Evolutionary conservation across 2,888 invertebrate species (phyloP).

Genomic region (Ganaspis brasiliensis): DNA sequence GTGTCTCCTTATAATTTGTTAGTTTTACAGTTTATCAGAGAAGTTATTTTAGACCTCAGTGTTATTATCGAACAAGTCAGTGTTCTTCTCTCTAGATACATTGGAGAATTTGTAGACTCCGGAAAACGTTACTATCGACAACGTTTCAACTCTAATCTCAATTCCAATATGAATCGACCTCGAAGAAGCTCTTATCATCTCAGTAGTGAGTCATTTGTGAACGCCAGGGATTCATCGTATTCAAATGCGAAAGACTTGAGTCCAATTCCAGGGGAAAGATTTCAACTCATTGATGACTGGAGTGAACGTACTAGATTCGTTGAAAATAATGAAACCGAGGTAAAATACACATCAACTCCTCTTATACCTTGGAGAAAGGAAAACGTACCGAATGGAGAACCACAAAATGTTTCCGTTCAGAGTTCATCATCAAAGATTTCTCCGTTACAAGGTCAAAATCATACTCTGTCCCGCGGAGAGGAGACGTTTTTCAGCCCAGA

Average conservation of each 20-base stretch:
- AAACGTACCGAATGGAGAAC: slow-evolving; percentile 63
- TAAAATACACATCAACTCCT: slow-evolving; percentile 69
- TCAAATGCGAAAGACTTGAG: slow-evolving; percentile 62
- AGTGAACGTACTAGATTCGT: slow-evolving; percentile 10
- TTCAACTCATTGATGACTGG: slow-evolving; percentile 11
- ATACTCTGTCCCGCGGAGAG: slow-evolving; percentile 55
- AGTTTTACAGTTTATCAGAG: slow-evolving; percentile 61
- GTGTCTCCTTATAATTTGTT: slow-evolving; percentile 68
- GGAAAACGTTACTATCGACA: slow-evolving; percentile 52
- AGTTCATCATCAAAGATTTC: slow-evolving; percentile 53
- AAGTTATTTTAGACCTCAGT: slow-evolving; percentile 58
- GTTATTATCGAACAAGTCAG: slow-evolving; percentile 30
- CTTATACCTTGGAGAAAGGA: slow-evolving; percentile 60
- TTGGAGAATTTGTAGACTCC: neutral
- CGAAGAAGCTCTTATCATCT: slow-evolving; percentile 69
- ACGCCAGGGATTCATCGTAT: slow-evolving; percentile 49
- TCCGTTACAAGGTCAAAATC: slow-evolving; percentile 25
- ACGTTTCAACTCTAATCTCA: slow-evolving; percentile 53
- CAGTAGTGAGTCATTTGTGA: slow-evolving; percentile 64
- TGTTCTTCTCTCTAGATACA: neutral
- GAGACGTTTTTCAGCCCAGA: slow-evolving; percentile 66
- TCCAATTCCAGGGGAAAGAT: slow-evolving; percentile 63
- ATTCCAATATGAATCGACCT: slow-evolving; percentile 65
- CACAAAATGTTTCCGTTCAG: slow-evolving; percentile 39
- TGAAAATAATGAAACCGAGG: slow-evolving; percentile 44